Evolutionary conservation across 1,140 invertebrate species (phyloP), one percentile per base, ranked within the genome.

Genomic region (Rhagoletis pomonella): DNA sequence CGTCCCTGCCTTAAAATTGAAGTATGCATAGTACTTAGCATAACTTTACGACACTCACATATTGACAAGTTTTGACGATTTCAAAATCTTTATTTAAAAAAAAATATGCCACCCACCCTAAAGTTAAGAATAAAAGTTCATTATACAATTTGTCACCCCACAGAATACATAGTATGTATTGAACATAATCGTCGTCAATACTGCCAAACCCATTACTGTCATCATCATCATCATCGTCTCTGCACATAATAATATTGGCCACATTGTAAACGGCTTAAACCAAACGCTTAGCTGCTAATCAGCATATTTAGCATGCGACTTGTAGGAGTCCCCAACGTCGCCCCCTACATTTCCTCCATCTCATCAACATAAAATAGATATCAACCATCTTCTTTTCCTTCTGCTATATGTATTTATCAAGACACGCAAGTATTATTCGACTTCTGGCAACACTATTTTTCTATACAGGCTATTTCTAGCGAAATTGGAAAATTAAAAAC

Each of bases 401-500:
- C 12, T 44, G 67, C 67, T 29, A 29, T 29, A 29, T 29, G 29
- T 29, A 29, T 29, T 29, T 29, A 39, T 73, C 14, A 73, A 14
- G 42, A 42, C 67, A 73, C 44, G 67, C 67, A 42, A 73, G 67
- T 73, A 9, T 7, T 10, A 29, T n/a, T 47, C 67, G 44, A 42
- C 44, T 10, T 29, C 67, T 73, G 67, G 44, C 67, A 73, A 73
- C 44, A 44, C 42, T 44, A 73, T 73, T 44, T 73, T 73, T 39
- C 44, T 67, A 67, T 29, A 67, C 65, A 67, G 42, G 14, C 65
- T 67, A 67, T 29, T 67, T 67, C 19, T 67, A 67, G 65, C 65
- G 19, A 67, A 67, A 17, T 55, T 55, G 2, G 5, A 67, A 47
- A 73, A 73, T 12, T 65, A 39, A 73, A 73, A 47, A 73, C 39